phyloP scores from a whole-genome alignment of 2,888 invertebrate species.

The Pristionchus fissidentatus region DNA sequence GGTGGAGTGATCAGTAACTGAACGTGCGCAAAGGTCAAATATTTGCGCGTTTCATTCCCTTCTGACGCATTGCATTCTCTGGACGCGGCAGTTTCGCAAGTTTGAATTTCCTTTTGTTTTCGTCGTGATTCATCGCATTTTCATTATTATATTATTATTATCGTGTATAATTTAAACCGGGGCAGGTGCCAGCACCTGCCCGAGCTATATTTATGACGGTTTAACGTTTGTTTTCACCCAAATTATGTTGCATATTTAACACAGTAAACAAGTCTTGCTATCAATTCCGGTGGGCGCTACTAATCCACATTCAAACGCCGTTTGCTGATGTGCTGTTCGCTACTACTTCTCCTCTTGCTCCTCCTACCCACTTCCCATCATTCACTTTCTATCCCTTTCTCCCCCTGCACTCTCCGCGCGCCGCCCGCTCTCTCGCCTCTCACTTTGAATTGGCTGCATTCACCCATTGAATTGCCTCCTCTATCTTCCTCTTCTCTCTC shows the following conservation, averaged over 20 bases:
- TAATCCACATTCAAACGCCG: constrained; percentile 16
- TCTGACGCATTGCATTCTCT: neutral
- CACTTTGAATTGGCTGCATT: constrained; percentile 44
- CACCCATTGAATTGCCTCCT: constrained; percentile 27
- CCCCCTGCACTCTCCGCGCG: neutral
- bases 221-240: neutral
- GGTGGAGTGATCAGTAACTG: neutral
- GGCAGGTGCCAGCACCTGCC: too few relatives aligned
- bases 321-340: constrained; percentile 28
- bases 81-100: neutral
- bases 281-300: neutral
- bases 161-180: too few relatives aligned
- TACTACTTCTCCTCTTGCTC: too few relatives aligned
- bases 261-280: neutral
- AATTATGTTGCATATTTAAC: neutral
- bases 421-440: neutral
- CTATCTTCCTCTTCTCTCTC: neutral
- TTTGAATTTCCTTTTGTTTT: constrained; percentile 21
- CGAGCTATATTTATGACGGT: neutral
- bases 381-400: constrained; percentile 24
- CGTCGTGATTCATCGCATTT: neutral
- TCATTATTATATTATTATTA: neutral
- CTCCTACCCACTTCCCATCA: constrained; percentile 20
- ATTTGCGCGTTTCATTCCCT: neutral
- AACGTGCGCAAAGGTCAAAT: neutral